Evolutionary conservation across 2,113 vertebrate species (phyloP).

Genomic region (Nestor notabilis): DNA sequence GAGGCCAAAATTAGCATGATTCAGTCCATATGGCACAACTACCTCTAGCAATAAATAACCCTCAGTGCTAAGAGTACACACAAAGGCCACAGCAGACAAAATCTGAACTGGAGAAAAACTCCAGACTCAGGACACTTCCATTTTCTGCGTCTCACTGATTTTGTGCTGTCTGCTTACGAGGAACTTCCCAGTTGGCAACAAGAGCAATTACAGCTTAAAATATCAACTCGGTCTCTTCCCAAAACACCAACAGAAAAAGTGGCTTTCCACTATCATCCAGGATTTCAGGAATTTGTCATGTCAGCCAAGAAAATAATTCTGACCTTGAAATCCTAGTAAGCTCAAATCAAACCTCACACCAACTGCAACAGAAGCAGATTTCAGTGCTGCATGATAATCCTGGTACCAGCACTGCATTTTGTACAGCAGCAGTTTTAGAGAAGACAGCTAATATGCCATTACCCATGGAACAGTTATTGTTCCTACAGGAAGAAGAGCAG

Average conservation of each 20-base stretch:
- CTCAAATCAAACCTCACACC: neutral
- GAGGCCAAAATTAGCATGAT: neutral
- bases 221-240: neutral
- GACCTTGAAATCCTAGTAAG: neutral
- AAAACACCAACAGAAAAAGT: neutral
- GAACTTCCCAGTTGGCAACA: neutral
- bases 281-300: neutral
- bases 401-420: fast-evolving
- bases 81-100: neutral
- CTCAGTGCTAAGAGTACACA: neutral
- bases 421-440: neutral
- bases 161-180: neutral
- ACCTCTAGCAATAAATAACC: neutral
- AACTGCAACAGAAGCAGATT: fast-evolving
- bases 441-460: neutral
- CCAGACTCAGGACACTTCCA: neutral
- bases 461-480: fast-evolving
- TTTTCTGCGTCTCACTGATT: neutral
- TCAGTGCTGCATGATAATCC: neutral
- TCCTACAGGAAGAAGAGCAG: neutral
- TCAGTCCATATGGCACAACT: neutral
- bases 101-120: neutral
- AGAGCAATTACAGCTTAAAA: neutral
- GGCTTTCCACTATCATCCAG: neutral
- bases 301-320: neutral